These are phyloP conservation scores for Palythoa heliodiscus DNA, from an alignment of 92 coral and sea anemone species.

Conservation along the genomic window DNA sequence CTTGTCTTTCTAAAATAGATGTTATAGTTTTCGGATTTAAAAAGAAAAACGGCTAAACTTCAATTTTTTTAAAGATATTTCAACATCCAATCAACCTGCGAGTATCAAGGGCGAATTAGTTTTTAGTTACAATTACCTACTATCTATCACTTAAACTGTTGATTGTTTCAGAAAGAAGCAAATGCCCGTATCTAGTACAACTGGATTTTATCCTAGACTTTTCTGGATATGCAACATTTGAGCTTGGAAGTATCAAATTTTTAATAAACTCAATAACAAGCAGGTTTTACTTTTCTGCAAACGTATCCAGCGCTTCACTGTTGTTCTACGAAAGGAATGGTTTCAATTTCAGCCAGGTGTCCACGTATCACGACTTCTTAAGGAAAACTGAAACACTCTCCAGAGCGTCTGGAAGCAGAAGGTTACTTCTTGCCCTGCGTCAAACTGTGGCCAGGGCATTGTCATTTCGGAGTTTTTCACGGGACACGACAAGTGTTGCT, in stretches of 20 bases:
- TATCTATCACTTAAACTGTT: not conserved
- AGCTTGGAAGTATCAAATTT: not conserved
- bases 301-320: not conserved
- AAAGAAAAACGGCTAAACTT: no score
- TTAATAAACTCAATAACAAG: conserved; percentile 16
- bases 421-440: not conserved
- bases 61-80: no score
- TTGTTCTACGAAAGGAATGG: not conserved
- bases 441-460: conserved; percentile 12
- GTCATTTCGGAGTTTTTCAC: conserved; percentile 1
- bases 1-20: no score
- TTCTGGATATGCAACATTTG: not conserved
- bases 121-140: not conserved
- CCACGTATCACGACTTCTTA: not conserved
- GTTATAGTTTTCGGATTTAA: no score
- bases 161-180: conserved; percentile 3
- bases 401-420: not conserved
- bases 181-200: conserved; percentile 16
- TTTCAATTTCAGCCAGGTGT: not conserved
- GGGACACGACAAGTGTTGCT: not conserved
- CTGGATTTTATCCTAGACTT: conserved; percentile 16
- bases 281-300: not conserved
- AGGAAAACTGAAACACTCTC: not conserved
- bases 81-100: not conserved
- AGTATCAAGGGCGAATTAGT: not conserved